Base-by-base conservation (phyloP, 2,797 vertebrate genomes). In the Aplochiton taeniatus region DNA sequence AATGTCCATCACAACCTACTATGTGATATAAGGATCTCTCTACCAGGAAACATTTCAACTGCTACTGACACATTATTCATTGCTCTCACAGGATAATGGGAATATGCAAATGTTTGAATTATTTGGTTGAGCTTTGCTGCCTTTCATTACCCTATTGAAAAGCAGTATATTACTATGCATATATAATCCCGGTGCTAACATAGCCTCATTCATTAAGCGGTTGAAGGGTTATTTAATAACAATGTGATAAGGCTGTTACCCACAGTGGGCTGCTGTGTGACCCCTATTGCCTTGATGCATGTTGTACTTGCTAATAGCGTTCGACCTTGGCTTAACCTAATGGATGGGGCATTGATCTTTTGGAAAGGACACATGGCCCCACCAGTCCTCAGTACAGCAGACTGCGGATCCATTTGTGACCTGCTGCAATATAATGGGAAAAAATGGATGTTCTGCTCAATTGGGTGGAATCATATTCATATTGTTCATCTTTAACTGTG, bases 71-170 rank as follows among this genome's bases (percentile, higher is more conserved):
- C 19, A 19, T 65, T 58, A 11, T 57, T 51, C 52, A n/a, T 31
- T 8, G 55, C 31, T 43, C n/a, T 69, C 59, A 56, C 55, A 49
- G 60, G 59, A 71, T 80, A 82, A 83, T 78, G 68, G 66, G 68
- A 72, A 66, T 72, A 74, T 79, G 66, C 65, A 69, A 61, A 79
- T 79, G 9, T 66, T 0, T 45, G 17, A 69, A 66, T 17, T 48
- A 72, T 58, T 20, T 51, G 68, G 58, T 43, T 16, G 46, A 50
- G 72, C 45, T 53, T 50, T 56, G 20, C 48, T 43, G 20, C 65
- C 19, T 47, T 56, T 78, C 56, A 63, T 72, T 70, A 63, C 67
- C 17, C 55, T 18, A 58, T 52, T 52, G 6, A 4, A 20, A 11
- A 61, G 48, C 58, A 68, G 63, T 56, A 17, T 20, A 67, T 54